Evolutionary conservation across 2,113 vertebrate species (phyloP).

Genomic region (Odontesthes bonariensis): DNA sequence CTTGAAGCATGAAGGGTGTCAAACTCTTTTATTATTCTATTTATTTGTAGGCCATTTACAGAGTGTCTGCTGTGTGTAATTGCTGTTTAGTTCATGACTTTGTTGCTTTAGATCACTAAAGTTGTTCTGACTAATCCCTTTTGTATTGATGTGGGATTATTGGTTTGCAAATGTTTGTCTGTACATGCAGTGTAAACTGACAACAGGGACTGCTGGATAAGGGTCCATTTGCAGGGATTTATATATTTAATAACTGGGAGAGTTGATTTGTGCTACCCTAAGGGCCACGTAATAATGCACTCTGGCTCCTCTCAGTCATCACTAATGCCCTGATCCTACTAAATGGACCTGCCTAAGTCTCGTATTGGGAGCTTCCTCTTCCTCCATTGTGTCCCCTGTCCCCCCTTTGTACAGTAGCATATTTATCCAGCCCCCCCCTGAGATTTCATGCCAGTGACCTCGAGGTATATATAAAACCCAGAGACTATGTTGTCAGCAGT

Average conservation of each 20-base stretch:
- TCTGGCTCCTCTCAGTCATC: constrained; percentile 46
- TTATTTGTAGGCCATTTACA: neutral
- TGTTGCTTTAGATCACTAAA: constrained; percentile 5
- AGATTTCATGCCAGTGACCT: neutral
- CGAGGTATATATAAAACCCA: constrained; percentile 65
- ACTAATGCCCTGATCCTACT: constrained; percentile 71
- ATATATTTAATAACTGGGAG: constrained; percentile 77
- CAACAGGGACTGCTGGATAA: constrained; percentile 46
- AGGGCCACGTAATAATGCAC: constrained; percentile 69
- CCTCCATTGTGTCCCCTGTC: constrained; percentile 57
- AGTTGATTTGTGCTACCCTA: constrained; percentile 53
- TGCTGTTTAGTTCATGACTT: neutral
- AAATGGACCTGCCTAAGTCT: constrained; percentile 70
- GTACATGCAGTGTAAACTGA: constrained; percentile 5
- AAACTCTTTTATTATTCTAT: neutral
- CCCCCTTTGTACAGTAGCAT: constrained; percentile 42
- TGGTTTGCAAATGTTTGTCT: constrained; percentile 11
- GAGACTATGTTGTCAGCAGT: constrained; percentile 1
- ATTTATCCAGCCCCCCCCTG: constrained; percentile 52
- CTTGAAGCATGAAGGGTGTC: too few relatives aligned
- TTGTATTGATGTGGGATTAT: constrained; percentile 7
- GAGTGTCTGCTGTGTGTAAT: neutral
- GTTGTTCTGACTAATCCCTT: neutral
- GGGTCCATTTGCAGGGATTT: constrained; percentile 74
- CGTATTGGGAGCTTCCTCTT: constrained; percentile 44